A percentile compares a stretch with the other conserved stretches of the same genome.
Evolutionary conservation across 2,797 vertebrate species (phyloP).

Genomic region (Melanotaenia pygmaea): DNA sequence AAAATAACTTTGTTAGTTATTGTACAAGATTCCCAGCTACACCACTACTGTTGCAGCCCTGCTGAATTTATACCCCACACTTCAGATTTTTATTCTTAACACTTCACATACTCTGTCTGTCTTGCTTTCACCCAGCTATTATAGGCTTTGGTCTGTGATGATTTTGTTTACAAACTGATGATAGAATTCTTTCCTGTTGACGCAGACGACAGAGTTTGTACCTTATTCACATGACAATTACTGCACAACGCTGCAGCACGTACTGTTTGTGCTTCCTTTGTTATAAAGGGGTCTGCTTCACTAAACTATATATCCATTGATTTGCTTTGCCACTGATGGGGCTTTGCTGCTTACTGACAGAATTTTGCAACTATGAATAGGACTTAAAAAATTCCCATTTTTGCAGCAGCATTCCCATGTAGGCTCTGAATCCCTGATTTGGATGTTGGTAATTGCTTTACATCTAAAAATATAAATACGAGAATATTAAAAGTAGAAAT

Average conservation of each 20-base stretch:
- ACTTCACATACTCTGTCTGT: conserved; percentile 4
- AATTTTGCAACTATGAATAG: background rate
- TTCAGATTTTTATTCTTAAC: conserved; percentile 14
- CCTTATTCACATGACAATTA: background rate
- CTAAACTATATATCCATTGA: conserved; percentile 8
- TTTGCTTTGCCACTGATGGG: conserved; percentile 13
- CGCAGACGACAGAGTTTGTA: background rate
- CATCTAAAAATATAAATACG: no score
- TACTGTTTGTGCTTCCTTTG: background rate
- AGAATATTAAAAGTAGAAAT: no score
- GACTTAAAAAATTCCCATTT: conserved; percentile 8
- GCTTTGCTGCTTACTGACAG: conserved; percentile 12
- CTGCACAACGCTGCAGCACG: background rate
- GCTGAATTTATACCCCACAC: conserved; percentile 12
- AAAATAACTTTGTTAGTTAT: conserved; percentile 46
- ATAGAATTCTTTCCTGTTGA: background rate
- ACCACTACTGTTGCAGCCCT: background rate
- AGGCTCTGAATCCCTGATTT: conserved; percentile 1
- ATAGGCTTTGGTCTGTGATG: background rate
- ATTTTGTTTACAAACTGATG: background rate
- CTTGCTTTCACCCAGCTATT: background rate
- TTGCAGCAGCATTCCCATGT: conserved; percentile 12
- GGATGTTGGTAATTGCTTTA: no score
- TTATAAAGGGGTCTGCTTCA: conserved; percentile 13
- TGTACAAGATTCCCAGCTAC: conserved; percentile 26